phyloP scores from a whole-genome alignment of 2,888 invertebrate species.

The Slavum lentiscoides region DNA sequence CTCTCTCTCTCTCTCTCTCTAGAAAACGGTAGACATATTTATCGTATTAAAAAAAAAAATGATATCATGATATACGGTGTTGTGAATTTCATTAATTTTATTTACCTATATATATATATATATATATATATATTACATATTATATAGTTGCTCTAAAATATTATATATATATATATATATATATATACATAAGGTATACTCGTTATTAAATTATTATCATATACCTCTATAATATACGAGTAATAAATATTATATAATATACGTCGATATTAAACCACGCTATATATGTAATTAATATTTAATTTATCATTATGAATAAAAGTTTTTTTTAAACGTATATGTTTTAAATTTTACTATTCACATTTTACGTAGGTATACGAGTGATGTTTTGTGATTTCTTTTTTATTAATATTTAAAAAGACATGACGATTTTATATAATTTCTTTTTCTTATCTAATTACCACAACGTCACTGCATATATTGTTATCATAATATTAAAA shows the following conservation, averaged over 20 bases:
- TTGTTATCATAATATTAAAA: background rate
- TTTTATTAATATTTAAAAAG: background rate
- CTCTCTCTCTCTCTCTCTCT: slow-evolving; percentile 2
- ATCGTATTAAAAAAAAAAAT: slow-evolving; percentile 9
- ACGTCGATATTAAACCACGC: slow-evolving; percentile 27
- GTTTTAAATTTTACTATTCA: background rate
- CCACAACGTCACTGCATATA: background rate
- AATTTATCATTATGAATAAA: slow-evolving; percentile 36
- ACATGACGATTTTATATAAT: background rate
- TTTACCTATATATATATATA: slow-evolving; percentile 21
- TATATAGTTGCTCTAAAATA: slow-evolving; percentile 38
- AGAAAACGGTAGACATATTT: slow-evolving; percentile 16
- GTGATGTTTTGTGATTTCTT: background rate
- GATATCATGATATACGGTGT: slow-evolving; percentile 1
- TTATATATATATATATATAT: background rate
- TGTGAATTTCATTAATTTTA: slow-evolving; percentile 40
- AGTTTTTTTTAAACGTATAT: background rate
- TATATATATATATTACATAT: slow-evolving; percentile 15
- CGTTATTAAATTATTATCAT: slow-evolving; percentile 32
- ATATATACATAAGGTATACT: slow-evolving; percentile 20
- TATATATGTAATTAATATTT: slow-evolving; percentile 47
- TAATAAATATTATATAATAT: background rate
- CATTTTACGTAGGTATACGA: background rate
- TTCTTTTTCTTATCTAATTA: background rate
- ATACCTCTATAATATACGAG: slow-evolving; percentile 17